Conservation (phyloP, 2,888 invertebrate genomes). For the Amblyjoppa fuscipennis region DNA sequence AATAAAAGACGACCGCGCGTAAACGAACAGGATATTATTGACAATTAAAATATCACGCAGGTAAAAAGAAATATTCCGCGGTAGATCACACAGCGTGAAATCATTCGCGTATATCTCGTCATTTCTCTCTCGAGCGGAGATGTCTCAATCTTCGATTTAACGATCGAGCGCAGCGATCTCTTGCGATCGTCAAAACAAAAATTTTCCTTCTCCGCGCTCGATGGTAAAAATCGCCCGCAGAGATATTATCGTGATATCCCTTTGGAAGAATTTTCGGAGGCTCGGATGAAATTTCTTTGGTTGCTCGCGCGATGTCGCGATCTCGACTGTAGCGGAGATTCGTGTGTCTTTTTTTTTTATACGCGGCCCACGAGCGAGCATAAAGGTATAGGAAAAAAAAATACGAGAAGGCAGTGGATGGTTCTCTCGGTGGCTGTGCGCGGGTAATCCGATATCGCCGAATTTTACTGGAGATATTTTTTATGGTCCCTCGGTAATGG, state of each 20-base stretch:
- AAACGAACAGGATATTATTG: slow-evolving; percentile 46
- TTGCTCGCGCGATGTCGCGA: slow-evolving; percentile 25
- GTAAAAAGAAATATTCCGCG: slow-evolving; percentile 23
- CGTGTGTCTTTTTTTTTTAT: neutral
- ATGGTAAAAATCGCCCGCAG: slow-evolving; percentile 14
- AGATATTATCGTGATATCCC: slow-evolving; percentile 43
- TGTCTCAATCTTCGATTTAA: slow-evolving; percentile 64
- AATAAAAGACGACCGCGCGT: slow-evolving; percentile 26
- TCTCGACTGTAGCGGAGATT: neutral
- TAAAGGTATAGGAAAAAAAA: slow-evolving; percentile 35
- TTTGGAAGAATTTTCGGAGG: slow-evolving; percentile 30
- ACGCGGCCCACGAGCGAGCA: slow-evolving; percentile 38
- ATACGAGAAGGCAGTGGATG: slow-evolving; percentile 52
- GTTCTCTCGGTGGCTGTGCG: slow-evolving; percentile 17
- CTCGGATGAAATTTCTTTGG: slow-evolving; percentile 54
- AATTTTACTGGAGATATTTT: slow-evolving; percentile 77
- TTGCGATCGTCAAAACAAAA: slow-evolving; percentile 39
- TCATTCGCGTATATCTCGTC: slow-evolving; percentile 33
- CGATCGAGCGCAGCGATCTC: slow-evolving; percentile 50
- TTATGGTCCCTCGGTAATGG: slow-evolving; percentile 79
- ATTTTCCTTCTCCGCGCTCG: slow-evolving; percentile 47
- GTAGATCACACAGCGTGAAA: slow-evolving; percentile 33
- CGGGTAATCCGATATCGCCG: slow-evolving; percentile 78
- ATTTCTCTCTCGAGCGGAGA: slow-evolving; percentile 36
- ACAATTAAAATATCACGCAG: slow-evolving; percentile 49